Percentiles rank a stretch among this genome's conserved stretches.
These are phyloP conservation scores for Sebastes minor DNA, from an alignment of 2,797 vertebrate species.

Conservation along the genomic window DNA sequence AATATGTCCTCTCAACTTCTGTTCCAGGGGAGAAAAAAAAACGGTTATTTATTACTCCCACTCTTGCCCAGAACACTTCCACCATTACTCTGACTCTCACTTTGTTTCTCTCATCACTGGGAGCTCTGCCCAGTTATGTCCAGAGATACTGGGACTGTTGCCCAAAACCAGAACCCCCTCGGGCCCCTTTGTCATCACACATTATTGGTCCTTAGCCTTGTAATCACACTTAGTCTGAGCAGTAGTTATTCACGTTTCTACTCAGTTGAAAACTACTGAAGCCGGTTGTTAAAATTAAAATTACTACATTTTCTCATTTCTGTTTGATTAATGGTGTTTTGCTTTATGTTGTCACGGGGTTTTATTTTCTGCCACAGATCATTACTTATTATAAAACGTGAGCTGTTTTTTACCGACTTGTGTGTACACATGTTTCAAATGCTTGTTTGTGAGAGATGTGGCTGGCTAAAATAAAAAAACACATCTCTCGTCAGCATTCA, in stretches of 20 bases:
- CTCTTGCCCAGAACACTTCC: slow-evolving; percentile 42
- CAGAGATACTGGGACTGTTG: slow-evolving; percentile 29
- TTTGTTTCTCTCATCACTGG: slow-evolving; percentile 40
- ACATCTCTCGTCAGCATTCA: slow-evolving; percentile 32
- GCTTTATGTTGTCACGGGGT: neutral
- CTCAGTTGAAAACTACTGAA: neutral
- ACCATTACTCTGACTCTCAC: slow-evolving; percentile 16
- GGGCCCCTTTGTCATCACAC: slow-evolving; percentile 13
- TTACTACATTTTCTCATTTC: neutral
- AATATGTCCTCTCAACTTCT: neutral
- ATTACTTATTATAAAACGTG: neutral
- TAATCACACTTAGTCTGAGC: slow-evolving; percentile 5
- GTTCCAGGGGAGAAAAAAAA: slow-evolving; percentile 5
- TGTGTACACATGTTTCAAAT: neutral
- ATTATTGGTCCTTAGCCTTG: slow-evolving; percentile 17
- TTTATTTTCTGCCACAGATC: neutral
- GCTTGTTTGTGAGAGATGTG: slow-evolving; percentile 2
- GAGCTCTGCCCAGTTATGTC: slow-evolving; percentile 40
- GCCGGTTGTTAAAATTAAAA: neutral
- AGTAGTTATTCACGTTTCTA: neutral
- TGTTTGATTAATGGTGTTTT: neutral
- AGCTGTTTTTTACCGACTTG: neutral
- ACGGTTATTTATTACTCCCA: slow-evolving; percentile 41
- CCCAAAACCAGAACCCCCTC: slow-evolving; percentile 9
- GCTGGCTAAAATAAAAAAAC: neutral